Percentiles rank a stretch among this genome's conserved stretches.
phyloP scores from a whole-genome alignment of 2,797 vertebrate species.

The Selene dorsalis region DNA sequence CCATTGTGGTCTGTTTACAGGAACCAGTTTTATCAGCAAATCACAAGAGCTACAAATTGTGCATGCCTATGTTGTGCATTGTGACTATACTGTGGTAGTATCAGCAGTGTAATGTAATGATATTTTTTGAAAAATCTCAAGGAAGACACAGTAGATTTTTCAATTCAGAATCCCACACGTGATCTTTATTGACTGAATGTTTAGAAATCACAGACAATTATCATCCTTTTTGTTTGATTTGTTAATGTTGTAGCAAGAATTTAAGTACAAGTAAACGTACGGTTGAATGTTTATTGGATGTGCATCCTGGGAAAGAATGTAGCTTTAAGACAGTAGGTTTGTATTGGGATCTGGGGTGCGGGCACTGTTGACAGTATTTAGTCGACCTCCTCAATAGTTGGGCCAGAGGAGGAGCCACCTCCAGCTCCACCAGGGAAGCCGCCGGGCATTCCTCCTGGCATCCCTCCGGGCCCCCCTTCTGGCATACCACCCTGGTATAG shows the following conservation, averaged over 20 bases:
- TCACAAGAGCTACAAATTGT: not conserved
- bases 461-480: slow-evolving; percentile 78
- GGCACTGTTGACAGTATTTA: slow-evolving; percentile 50
- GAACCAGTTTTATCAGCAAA: not conserved
- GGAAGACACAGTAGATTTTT: not conserved
- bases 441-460: slow-evolving; percentile 77
- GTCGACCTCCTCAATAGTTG: slow-evolving; percentile 88
- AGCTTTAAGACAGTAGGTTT: not conserved
- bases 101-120: not conserved
- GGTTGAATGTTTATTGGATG: not conserved
- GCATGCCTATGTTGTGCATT: not conserved
- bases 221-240: not conserved
- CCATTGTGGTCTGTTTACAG: not conserved
- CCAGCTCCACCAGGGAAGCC: slow-evolving; percentile 83
- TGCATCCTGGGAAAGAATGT: slow-evolving; percentile 11
- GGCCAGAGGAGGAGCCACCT: slow-evolving; percentile 81
- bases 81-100: not conserved
- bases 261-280: not conserved
- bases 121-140: slow-evolving; percentile 17
- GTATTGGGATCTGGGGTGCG: slow-evolving; percentile 43
- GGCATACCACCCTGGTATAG: slow-evolving; percentile 83
- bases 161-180: slow-evolving; percentile 26
- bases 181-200: slow-evolving; percentile 55
- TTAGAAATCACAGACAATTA: slow-evolving; percentile 1
- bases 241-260: not conserved